phyloP scores from a whole-genome alignment of 2,888 invertebrate genomes.

The Lissonota sp. region DNA sequence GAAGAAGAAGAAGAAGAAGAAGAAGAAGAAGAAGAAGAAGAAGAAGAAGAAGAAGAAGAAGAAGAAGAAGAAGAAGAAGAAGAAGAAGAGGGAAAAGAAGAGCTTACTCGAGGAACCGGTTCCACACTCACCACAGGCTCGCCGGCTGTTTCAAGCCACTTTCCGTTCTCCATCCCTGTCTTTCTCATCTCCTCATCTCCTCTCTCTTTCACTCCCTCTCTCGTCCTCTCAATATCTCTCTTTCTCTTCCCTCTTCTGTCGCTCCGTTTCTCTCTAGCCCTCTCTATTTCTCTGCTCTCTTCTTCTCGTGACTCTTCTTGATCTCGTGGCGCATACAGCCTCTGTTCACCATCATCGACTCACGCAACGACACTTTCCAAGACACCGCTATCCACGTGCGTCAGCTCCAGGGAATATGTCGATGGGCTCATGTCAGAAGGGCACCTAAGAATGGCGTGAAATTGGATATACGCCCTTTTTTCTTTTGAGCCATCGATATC shows the following conservation, averaged over 20 bases:
- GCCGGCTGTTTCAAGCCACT: constrained; percentile 59
- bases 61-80: constrained; percentile 45
- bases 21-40: constrained; percentile 62
- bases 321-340: constrained; percentile 56
- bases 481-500: too few species aligned
- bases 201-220: constrained; percentile 37
- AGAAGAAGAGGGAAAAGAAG: constrained; percentile 44
- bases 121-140: constrained; percentile 72
- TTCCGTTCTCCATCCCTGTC: constrained; percentile 33
- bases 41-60: constrained; percentile 57
- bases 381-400: constrained; percentile 38
- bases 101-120: constrained; percentile 79
- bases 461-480: too few species aligned
- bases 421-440: constrained; percentile 42
- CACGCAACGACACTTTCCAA: constrained; percentile 58
- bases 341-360: constrained; percentile 59
- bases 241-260: constrained; percentile 38
- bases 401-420: constrained; percentile 49
- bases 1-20: constrained; percentile 54
- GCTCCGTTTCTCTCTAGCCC: constrained; percentile 16
- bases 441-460: constrained; percentile 5
- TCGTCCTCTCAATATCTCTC: constrained; percentile 34
- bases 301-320: constrained; percentile 29
- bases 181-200: constrained; percentile 34
- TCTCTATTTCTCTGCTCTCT: constrained; percentile 33